phyloP scores from a whole-genome alignment of 2,797 vertebrate genomes.

The Microctenopoma stevenorrisi region DNA sequence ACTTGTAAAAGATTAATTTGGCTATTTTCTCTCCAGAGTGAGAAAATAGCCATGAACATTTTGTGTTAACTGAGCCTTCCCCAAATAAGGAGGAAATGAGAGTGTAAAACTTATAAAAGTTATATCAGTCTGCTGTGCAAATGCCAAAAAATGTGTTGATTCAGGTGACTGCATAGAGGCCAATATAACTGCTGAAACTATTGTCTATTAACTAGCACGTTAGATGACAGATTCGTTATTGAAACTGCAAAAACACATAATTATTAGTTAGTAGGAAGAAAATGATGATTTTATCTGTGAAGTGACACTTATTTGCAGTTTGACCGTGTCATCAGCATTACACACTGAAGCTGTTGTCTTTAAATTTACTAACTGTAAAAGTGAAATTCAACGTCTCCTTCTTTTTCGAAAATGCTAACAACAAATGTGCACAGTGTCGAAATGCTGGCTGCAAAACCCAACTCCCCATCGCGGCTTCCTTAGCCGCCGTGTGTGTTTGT shows the following conservation, averaged over 20 bases:
- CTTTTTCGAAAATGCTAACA: conserved; percentile 7
- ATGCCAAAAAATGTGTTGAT: conserved; percentile 28
- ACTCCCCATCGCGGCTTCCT: conserved; percentile 11
- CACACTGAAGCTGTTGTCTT: neutral
- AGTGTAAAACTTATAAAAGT: conserved; percentile 43
- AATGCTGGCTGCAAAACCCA: conserved; percentile 11
- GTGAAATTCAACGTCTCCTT: no score
- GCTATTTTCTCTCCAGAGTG: neutral
- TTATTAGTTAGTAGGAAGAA: neutral
- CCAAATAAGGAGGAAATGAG: conserved; percentile 41
- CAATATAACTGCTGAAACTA: conserved; percentile 15
- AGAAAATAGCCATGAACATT: conserved; percentile 11
- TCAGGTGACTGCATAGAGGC: conserved; percentile 13
- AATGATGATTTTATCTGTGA: neutral
- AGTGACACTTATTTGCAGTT: conserved; percentile 8
- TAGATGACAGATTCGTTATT: conserved; percentile 25
- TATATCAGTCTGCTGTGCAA: conserved; percentile 18
- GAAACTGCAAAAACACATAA: conserved; percentile 20
- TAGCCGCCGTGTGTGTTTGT: neutral
- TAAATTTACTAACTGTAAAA: neutral
- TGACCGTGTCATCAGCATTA: neutral
- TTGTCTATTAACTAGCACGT: conserved; percentile 17
- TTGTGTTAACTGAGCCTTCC: neutral
- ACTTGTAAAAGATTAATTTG: conserved; percentile 12
- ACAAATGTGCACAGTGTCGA: conserved; percentile 28